phyloP scores from a whole-genome alignment of 2,888 invertebrate species.

The Ischnus inquisitorius region DNA sequence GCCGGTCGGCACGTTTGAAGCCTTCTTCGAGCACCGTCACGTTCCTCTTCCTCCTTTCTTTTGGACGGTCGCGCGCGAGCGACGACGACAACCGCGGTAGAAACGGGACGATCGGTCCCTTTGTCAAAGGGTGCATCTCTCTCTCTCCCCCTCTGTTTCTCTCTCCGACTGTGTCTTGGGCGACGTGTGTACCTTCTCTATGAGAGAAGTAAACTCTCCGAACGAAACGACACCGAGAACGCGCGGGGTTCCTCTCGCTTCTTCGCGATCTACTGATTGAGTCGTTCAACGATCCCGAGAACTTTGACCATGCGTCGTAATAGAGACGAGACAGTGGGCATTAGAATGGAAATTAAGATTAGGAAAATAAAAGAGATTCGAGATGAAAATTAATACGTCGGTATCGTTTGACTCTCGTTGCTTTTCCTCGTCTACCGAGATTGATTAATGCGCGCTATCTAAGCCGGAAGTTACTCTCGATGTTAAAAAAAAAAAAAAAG shows the following conservation, averaged over 20 bases:
- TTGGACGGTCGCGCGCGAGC: slow-evolving; percentile 66
- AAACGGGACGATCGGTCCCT: slow-evolving; percentile 54
- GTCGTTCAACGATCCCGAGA: slow-evolving; percentile 11
- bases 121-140: slow-evolving; percentile 43
- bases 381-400: no score
- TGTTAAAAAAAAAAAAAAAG: no score
- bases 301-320: neutral
- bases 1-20: slow-evolving; percentile 76
- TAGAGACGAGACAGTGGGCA: neutral
- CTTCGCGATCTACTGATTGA: slow-evolving; percentile 24
- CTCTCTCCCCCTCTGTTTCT: slow-evolving; percentile 37
- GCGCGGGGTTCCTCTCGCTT: neutral
- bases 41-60: slow-evolving; percentile 72
- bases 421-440: no score
- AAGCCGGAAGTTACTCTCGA: no score
- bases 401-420: no score
- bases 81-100: slow-evolving; percentile 56
- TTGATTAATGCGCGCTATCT: no score
- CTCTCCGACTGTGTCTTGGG: slow-evolving; percentile 9
- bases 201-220: slow-evolving; percentile 45
- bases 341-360: neutral
- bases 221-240: slow-evolving; percentile 12
- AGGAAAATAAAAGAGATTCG: no score
- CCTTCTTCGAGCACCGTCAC: slow-evolving; percentile 71
- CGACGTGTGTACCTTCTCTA: slow-evolving; percentile 27